Percentiles rank a stretch among this genome's conserved stretches.
Evolutionary conservation across 2,113 vertebrate genomes (phyloP).

Genomic region (Pagrus major): DNA sequence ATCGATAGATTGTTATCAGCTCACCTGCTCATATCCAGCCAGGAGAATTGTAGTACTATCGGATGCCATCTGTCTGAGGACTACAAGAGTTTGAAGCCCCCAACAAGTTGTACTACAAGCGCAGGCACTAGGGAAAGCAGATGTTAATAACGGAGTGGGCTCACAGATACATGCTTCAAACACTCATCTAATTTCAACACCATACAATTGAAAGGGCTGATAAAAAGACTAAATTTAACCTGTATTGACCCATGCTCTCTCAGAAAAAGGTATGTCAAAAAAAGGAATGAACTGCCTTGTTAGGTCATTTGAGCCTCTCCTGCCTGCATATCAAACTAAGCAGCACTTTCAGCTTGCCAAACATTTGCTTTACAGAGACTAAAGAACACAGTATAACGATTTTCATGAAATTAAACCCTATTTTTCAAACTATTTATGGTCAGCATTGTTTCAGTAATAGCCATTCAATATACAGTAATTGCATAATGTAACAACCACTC

Average conservation of each 20-base stretch:
- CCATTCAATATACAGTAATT: background rate
- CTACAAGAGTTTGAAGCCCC: slow-evolving; percentile 8
- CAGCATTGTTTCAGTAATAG: background rate
- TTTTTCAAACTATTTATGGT: background rate
- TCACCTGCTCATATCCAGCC: slow-evolving; percentile 40
- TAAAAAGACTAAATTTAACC: background rate
- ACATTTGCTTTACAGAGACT: background rate
- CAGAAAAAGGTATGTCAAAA: background rate
- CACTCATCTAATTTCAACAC: background rate
- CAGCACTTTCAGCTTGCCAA: background rate
- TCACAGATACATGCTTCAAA: background rate
- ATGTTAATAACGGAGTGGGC: background rate
- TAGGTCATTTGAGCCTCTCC: background rate
- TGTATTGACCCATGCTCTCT: background rate
- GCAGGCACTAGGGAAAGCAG: background rate
- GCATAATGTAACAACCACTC: background rate
- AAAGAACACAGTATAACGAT: background rate
- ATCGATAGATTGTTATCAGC: slow-evolving; percentile 58
- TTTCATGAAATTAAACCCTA: background rate
- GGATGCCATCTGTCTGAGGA: slow-evolving; percentile 14
- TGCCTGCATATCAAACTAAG: background rate
- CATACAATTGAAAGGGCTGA: background rate
- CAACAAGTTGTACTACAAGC: slow-evolving; percentile 25
- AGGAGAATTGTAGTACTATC: background rate
- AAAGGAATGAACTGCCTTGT: background rate